Evolutionary conservation across 2,888 invertebrate genomes (phyloP).

Genomic region (Dicyrtoma fusca): DNA sequence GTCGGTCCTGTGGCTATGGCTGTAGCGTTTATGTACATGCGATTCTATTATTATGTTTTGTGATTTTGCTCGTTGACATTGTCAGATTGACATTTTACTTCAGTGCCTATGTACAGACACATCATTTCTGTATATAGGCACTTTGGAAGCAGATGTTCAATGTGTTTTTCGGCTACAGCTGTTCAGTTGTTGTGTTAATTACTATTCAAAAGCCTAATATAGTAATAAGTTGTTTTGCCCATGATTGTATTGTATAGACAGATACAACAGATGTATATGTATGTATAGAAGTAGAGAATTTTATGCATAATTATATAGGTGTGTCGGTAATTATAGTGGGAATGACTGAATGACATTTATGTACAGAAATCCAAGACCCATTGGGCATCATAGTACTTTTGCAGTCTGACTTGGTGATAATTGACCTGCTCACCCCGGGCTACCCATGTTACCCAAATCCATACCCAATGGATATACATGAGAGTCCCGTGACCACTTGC

Average conservation of each 20-base stretch:
- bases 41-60: background rate
- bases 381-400: conserved; percentile 96
- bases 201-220: no score
- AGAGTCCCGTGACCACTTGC: conserved; percentile 96
- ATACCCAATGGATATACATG: conserved; percentile 77
- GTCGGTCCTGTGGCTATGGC: background rate
- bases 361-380: conserved; percentile 93
- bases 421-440: conserved; percentile 91
- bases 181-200: background rate
- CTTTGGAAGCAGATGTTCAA: no score
- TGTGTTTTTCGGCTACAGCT: no score
- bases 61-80: background rate
- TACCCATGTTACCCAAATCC: conserved; percentile 99
- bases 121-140: no score
- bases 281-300: background rate
- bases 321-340: background rate
- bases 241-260: background rate
- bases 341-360: background rate
- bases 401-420: conserved; percentile 96
- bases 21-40: background rate
- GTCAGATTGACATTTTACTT: background rate
- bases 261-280: no score
- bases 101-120: no score
- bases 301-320: background rate
- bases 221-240: no score